Evolutionary conservation across 1,140 invertebrate species (phyloP).

Genomic region (Lepidurus apus): DNA sequence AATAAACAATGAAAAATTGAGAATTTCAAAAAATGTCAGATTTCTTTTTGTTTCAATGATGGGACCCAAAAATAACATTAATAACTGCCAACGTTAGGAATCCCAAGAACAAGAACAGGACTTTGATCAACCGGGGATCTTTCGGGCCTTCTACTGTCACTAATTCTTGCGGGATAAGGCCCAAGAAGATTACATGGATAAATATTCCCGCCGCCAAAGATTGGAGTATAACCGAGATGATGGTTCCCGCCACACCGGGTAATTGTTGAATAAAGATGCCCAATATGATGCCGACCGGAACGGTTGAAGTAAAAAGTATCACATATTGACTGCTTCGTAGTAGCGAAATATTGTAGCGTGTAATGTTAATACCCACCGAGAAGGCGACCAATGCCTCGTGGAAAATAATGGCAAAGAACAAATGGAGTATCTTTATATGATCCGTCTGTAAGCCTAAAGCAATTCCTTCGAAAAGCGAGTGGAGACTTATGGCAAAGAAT

Average conservation of each 20-base stretch:
- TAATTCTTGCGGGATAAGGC: constrained; percentile 45
- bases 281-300: constrained; percentile 46
- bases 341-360: constrained; percentile 39
- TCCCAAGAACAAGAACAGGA: constrained; percentile 40
- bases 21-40: background rate
- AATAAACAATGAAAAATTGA: background rate
- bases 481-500: constrained; percentile 45
- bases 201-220: constrained; percentile 47
- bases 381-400: constrained; percentile 47
- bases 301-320: constrained; percentile 42
- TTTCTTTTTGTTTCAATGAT: constrained; percentile 26
- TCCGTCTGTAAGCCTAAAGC: constrained; percentile 46
- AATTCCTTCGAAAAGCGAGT: constrained; percentile 49
- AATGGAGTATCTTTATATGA: constrained; percentile 41
- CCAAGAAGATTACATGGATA: constrained; percentile 46
- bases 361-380: constrained; percentile 46
- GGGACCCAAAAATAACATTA: constrained; percentile 30
- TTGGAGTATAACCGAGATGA: constrained; percentile 45
- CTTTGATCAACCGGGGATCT: constrained; percentile 39
- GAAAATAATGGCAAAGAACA: constrained; percentile 45
- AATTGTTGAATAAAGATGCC: constrained; percentile 42
- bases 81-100: constrained; percentile 38
- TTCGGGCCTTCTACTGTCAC: constrained; percentile 32
- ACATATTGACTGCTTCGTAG: constrained; percentile 40
- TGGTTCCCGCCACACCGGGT: constrained; percentile 37